Evolutionary conservation across 2,797 vertebrate genomes (phyloP).

Genomic region (Valencia hispanica): DNA sequence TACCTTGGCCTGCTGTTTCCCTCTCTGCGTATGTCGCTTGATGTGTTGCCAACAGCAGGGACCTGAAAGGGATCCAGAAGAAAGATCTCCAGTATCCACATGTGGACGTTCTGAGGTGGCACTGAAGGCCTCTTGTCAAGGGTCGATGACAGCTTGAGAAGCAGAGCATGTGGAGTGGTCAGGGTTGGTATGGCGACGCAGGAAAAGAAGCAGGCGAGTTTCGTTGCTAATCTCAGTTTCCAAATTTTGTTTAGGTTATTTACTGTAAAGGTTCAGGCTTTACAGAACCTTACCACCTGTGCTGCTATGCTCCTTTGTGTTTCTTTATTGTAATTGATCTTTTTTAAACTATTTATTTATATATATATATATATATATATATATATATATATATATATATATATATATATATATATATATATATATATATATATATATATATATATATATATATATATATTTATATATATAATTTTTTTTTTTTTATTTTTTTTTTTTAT

Average conservation of each 20-base stretch:
- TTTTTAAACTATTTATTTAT: too few relatives aligned
- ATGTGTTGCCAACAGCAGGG: conserved; percentile 13
- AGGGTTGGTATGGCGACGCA: conserved; percentile 87
- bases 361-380: too few relatives aligned
- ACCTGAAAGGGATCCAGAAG: conserved; percentile 8
- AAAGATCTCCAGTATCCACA: not conserved
- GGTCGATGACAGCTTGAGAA: conserved; percentile 45
- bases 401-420: too few relatives aligned
- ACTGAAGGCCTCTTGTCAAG: conserved; percentile 55
- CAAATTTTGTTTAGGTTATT: not conserved
- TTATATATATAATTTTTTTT: too few relatives aligned
- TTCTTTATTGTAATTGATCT: too few relatives aligned
- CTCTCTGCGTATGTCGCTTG: not conserved
- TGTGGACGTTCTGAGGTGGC: conserved; percentile 19
- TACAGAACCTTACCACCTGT: too few relatives aligned
- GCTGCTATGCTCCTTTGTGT: too few relatives aligned
- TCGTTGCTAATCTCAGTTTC: conserved; percentile 15
- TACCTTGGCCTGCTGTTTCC: conserved; percentile 18
- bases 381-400: too few relatives aligned
- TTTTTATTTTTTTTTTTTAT: too few relatives aligned
- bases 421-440: too few relatives aligned
- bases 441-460: too few relatives aligned
- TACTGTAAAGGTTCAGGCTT: not conserved
- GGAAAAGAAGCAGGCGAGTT: conserved; percentile 90
- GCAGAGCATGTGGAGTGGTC: conserved; percentile 86